phyloP scores from a whole-genome alignment of 2,113 vertebrate species.

The Oriolus oriolus region DNA sequence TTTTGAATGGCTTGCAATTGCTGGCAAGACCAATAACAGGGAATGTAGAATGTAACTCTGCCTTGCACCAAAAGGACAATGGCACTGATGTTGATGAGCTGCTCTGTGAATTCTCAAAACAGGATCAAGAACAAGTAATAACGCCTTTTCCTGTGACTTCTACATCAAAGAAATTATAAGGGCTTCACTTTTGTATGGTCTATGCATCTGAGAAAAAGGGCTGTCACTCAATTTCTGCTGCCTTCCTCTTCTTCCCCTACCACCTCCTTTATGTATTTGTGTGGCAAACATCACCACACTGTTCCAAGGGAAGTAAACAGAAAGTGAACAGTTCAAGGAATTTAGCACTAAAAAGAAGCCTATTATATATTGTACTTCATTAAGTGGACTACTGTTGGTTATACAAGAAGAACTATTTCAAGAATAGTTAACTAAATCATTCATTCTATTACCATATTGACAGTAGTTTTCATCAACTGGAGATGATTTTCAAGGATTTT shows the following conservation, averaged over 20 bases:
- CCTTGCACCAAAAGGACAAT: background rate
- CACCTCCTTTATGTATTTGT: background rate
- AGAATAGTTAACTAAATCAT: background rate
- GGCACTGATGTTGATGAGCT: background rate
- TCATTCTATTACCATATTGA: background rate
- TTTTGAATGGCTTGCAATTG: background rate
- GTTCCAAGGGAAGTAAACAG: background rate
- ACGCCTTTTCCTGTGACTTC: background rate
- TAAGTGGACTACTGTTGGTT: background rate
- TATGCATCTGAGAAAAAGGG: background rate
- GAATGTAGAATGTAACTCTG: background rate
- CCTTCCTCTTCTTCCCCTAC: background rate
- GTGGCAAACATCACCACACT: background rate
- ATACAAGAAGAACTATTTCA: background rate
- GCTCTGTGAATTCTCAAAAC: background rate
- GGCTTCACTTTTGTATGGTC: background rate
- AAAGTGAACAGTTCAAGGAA: background rate
- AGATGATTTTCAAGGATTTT: background rate
- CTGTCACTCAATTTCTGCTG: background rate
- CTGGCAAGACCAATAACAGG: background rate
- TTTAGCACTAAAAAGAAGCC: background rate
- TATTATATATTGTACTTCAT: background rate
- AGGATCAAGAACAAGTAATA: background rate
- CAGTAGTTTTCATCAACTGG: background rate
- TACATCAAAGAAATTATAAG: background rate